Evolutionary conservation across 2,797 vertebrate species (phyloP).

Genomic region (Trachops cirrhosus): DNA sequence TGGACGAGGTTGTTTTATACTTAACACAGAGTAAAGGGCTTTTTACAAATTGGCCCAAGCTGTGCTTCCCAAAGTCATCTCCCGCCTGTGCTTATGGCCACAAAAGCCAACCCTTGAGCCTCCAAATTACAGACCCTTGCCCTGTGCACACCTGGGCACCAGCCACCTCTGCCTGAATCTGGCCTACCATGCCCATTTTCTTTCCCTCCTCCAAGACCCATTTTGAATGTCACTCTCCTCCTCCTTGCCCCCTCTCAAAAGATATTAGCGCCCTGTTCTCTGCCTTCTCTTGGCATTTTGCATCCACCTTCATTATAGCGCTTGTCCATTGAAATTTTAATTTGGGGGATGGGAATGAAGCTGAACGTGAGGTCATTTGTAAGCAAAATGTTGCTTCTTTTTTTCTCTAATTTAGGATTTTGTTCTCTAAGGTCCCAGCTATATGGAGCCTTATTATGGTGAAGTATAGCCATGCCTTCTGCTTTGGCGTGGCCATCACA

Average conservation of each 20-base stretch:
- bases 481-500: background rate
- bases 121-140: background rate
- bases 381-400: background rate
- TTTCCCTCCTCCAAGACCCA: background rate
- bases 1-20: background rate
- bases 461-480: background rate
- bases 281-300: background rate
- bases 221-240: background rate
- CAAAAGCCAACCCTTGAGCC: background rate
- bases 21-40: background rate
- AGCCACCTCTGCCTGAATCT: background rate
- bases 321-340: background rate
- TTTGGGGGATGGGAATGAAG: background rate
- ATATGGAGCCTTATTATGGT: background rate
- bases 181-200: background rate
- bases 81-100: background rate
- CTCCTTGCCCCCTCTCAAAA: background rate
- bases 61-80: background rate
- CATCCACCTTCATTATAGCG: background rate
- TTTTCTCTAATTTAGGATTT: background rate
- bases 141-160: rapidly evolving
- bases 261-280: background rate
- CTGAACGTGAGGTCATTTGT: background rate
- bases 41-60: background rate
- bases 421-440: background rate